Evolutionary conservation across 2,888 invertebrate genomes (phyloP).

Genomic region (Meghimatium bilineatum): DNA sequence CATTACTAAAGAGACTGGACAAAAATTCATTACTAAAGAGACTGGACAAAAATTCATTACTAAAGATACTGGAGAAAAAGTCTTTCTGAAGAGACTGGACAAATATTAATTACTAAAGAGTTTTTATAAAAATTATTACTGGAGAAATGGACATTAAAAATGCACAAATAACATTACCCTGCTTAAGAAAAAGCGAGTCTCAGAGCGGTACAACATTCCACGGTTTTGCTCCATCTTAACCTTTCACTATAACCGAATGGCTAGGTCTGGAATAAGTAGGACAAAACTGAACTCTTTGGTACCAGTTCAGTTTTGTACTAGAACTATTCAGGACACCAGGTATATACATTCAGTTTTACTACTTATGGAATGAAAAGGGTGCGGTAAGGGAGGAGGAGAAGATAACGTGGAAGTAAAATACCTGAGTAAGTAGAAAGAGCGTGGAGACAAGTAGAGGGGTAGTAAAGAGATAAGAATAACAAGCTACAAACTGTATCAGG

Average conservation of each 20-base stretch:
- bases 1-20: background rate
- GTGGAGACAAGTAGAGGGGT: too few species aligned
- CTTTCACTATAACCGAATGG: background rate
- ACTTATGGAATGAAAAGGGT: background rate
- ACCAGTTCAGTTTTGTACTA: background rate
- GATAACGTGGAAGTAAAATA: background rate
- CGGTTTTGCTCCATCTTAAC: background rate
- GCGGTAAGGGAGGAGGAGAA: background rate
- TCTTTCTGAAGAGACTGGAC: too few species aligned
- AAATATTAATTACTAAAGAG: too few species aligned
- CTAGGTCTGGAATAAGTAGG: background rate
- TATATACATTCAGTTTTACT: background rate
- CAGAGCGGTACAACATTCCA: constrained; percentile 32
- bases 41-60: too few species aligned
- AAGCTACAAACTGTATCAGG: too few species aligned
- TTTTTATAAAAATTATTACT: too few species aligned
- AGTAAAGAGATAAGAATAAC: too few species aligned
- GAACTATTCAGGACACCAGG: background rate
- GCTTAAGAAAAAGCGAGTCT: constrained; percentile 19
- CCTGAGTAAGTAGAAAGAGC: too few species aligned
- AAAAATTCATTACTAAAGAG: too few species aligned
- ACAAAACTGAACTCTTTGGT: background rate
- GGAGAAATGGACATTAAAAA: background rate
- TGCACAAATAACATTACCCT: constrained; percentile 31
- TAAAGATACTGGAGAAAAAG: too few species aligned